These are phyloP conservation scores for Apodemia hepburni DNA, from an alignment of 2,888 invertebrate species.

Conservation along the genomic window DNA sequence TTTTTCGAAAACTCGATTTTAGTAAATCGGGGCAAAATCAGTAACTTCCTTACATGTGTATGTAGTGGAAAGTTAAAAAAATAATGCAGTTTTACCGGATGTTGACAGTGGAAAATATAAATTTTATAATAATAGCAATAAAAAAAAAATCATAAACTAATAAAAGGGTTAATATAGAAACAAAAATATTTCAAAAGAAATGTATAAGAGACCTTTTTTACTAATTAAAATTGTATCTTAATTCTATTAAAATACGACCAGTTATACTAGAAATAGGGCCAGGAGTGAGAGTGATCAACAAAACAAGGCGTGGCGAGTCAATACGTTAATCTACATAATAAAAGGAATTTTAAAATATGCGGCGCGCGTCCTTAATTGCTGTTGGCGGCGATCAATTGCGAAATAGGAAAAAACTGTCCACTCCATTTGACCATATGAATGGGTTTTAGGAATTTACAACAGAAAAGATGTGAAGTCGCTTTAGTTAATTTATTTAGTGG, in stretches of 20 bases:
- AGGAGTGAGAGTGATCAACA: conserved; percentile 30
- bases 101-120: too few species aligned
- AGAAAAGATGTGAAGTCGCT: conserved; percentile 39
- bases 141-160: too few species aligned
- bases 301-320: conserved; percentile 49
- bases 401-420: conserved; percentile 72
- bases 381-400: conserved; percentile 71
- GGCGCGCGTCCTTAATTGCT: conserved; percentile 65
- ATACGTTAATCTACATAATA: conserved; percentile 76
- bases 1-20: too few species aligned
- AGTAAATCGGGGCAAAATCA: too few species aligned
- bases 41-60: too few species aligned
- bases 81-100: too few species aligned
- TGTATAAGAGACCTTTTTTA: not conserved
- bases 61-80: too few species aligned
- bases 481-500: not conserved
- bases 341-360: conserved; percentile 71
- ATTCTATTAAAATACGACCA: not conserved
- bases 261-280: not conserved
- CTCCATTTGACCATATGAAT: conserved; percentile 57
- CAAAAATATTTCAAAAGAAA: not conserved
- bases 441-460: conserved; percentile 54
- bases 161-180: not conserved
- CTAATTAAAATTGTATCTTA: conserved; percentile 1
- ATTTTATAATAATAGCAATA: too few species aligned